Evolutionary conservation across 1,140 invertebrate species (phyloP).

Genomic region (Lordiphosa mommai): DNA sequence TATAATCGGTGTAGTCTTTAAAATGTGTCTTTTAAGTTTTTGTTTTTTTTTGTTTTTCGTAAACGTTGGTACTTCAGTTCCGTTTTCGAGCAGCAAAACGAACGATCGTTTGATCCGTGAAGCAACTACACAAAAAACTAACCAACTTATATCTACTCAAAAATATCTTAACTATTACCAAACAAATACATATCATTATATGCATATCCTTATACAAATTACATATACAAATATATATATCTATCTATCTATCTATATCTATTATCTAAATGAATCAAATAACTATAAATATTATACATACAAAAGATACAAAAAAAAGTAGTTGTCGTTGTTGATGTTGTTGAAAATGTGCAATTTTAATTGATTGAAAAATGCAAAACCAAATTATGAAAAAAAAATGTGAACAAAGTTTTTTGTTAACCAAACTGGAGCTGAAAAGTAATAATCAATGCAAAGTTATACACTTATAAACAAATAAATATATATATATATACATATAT

Average conservation of each 20-base stretch:
- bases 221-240: constrained; percentile 38
- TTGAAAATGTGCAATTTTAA: constrained; percentile 76
- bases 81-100: constrained; percentile 18
- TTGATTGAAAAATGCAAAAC: constrained; percentile 62
- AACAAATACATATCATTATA: constrained; percentile 44
- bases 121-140: constrained; percentile 5
- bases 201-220: constrained; percentile 15
- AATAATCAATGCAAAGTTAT: constrained; percentile 9
- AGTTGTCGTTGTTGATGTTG: constrained; percentile 77
- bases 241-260: constrained; percentile 23
- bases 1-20: constrained; percentile 35
- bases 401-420: constrained; percentile 54
- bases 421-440: constrained; percentile 51
- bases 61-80: constrained; percentile 1
- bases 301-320: constrained; percentile 58
- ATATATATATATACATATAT: constrained; percentile 31
- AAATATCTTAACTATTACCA: constrained; percentile 47
- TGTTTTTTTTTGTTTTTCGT: constrained; percentile 7
- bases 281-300: constrained; percentile 69
- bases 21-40: neutral
- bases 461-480: constrained; percentile 15
- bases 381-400: constrained; percentile 15
- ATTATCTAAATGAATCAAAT: constrained; percentile 44
- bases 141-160: constrained; percentile 13
- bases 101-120: constrained; percentile 29